Evolutionary conservation across 2,797 vertebrate species (phyloP), one percentile per base, ranked within the genome.

Genomic region (Syngnathus rostellatus): DNA sequence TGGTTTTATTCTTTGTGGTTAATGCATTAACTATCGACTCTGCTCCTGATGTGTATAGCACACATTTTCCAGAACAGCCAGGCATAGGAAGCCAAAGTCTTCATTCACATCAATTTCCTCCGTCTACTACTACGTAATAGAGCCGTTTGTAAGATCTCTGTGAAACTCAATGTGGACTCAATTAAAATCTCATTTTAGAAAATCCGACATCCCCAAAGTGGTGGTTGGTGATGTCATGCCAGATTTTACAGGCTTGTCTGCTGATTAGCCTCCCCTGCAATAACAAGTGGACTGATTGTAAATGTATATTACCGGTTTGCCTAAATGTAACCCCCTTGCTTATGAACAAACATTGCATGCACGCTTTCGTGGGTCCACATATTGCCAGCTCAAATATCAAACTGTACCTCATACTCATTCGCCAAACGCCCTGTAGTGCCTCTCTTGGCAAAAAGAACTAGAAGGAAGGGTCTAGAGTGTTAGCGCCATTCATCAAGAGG

Each of bases 181-280:
- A 62, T 76, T 77, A 72, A 64, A 76, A 68, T 64, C 81, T 55
- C 57, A 64, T 58, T 11, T 50, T 54, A 73, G 68, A 62, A 68
- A 74, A 75, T 57, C 1, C 68, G 65, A 68, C 66, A 60, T 69
- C 70, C 58, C 66, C 48, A 11, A 68, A 37, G 59, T 63, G 66
- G 60, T 23, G 62, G 39, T 72, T 25, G n/a, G 43, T 72, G 74
- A 79, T 63, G 68, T 69, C 39, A 61, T 43, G 39, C 39, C 0
- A 43, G 59, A 61, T 43, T 61, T 61, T 37, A 38, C 6, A 9
- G 31, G 16, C 31, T 38, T 8, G 31, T 58, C 55, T 58, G 12
- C 6, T 21, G 39, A 41, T 62, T 25, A 45, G 41, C 60, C 21
- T 46, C 12, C 41, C 21, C 21, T 62, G 41, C 60, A 14, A 40